Evolutionary conservation across 2,797 vertebrate species (phyloP).

Genomic region (Naso thynnoides): DNA sequence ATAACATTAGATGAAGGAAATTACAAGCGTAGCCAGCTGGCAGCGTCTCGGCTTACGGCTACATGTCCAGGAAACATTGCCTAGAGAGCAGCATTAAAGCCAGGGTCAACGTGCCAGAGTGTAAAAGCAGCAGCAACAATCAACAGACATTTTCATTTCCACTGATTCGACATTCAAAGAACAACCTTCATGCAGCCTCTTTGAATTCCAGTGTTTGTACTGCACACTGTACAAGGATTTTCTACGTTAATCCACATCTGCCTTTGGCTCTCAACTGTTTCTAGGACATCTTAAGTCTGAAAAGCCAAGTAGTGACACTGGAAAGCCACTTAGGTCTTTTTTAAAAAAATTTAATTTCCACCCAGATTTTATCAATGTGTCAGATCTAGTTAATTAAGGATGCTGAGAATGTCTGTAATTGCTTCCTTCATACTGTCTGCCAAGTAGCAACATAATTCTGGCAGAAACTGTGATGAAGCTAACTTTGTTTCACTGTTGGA

Average conservation of each 20-base stretch:
- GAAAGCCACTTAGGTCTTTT: not conserved
- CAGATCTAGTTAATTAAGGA: not conserved
- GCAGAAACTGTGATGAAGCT: not conserved
- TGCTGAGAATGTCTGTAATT: not conserved
- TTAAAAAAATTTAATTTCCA: not conserved
- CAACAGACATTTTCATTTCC: slow-evolving; percentile 19
- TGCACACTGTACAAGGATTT: not conserved
- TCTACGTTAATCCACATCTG: not conserved
- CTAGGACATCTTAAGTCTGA: not conserved
- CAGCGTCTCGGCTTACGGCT: not conserved
- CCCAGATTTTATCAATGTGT: not conserved
- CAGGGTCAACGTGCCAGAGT: not conserved
- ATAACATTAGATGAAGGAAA: slow-evolving; percentile 29
- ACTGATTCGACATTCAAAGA: slow-evolving; percentile 2
- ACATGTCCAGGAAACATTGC: slow-evolving; percentile 27
- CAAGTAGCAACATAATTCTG: slow-evolving; percentile 17
- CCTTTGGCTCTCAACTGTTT: not conserved
- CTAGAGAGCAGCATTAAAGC: slow-evolving; percentile 39
- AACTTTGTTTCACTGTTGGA: slow-evolving; percentile 9
- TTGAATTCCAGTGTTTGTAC: slow-evolving; percentile 10
- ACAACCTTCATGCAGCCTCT: not conserved
- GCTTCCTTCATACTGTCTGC: slow-evolving; percentile 3
- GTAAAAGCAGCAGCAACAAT: slow-evolving; percentile 2
- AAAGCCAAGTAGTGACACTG: not conserved
- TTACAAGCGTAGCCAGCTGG: slow-evolving; percentile 34